These are phyloP conservation scores for Adineta ricciae DNA, from an alignment of 2,888 invertebrate species.

Conservation along the genomic window DNA sequence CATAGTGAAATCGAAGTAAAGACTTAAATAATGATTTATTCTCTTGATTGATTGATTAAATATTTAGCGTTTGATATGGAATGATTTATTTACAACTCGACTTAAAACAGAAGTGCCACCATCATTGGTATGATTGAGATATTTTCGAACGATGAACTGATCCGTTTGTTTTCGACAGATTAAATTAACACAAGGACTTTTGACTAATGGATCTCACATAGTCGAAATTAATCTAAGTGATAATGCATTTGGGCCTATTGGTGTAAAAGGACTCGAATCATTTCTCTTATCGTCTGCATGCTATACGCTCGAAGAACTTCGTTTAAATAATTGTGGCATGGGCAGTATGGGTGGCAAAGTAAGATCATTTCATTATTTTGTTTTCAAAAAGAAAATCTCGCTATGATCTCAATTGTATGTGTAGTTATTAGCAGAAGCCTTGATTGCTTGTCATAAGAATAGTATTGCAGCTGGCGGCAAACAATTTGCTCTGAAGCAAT, in stretches of 20 bases:
- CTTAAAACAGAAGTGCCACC: slow-evolving; percentile 86
- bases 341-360: slow-evolving; percentile 65
- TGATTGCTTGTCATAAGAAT: slow-evolving; percentile 46
- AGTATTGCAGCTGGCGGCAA: slow-evolving; percentile 46
- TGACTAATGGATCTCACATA: slow-evolving; percentile 66
- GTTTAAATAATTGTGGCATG: slow-evolving; percentile 85
- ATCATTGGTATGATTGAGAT: slow-evolving; percentile 66
- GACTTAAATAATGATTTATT: too few relatives aligned
- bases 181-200: slow-evolving; percentile 57
- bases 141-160: too few relatives aligned
- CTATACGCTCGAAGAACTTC: slow-evolving; percentile 68
- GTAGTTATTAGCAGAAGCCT: slow-evolving; percentile 56
- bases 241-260: slow-evolving; percentile 74
- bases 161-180: not conserved
- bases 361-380: not conserved
- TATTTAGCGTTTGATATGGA: slow-evolving; percentile 66
- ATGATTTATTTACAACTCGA: slow-evolving; percentile 89
- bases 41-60: not conserved
- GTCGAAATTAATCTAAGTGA: slow-evolving; percentile 82
- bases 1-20: slow-evolving; percentile 62
- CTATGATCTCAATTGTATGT: not conserved
- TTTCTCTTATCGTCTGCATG: slow-evolving; percentile 73
- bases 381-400: not conserved
- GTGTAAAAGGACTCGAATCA: slow-evolving; percentile 74
- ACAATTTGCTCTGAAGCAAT: slow-evolving; percentile 60